Evolutionary conservation across 1,140 invertebrate species (phyloP).

Genomic region (Calosoma granatense): DNA sequence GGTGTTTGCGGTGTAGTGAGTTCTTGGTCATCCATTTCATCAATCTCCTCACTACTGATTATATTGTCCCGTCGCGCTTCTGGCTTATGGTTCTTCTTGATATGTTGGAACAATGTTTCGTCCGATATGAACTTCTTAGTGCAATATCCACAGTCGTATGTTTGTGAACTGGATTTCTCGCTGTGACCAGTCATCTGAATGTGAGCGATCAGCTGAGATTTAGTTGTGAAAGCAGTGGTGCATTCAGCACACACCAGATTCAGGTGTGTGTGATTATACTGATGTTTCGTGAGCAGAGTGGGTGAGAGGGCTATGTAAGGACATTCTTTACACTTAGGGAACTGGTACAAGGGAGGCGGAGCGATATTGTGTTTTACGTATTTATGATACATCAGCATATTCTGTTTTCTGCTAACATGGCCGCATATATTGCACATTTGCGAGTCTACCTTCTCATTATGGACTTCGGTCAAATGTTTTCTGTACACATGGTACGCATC

Average conservation of each 20-base stretch:
- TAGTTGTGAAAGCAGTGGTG: conserved; percentile 38
- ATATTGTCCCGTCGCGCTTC: conserved; percentile 48
- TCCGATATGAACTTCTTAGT: conserved; percentile 51
- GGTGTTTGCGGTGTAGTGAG: background rate
- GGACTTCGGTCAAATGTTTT: conserved; percentile 69
- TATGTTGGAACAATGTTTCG: conserved; percentile 53
- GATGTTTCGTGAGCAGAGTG: conserved; percentile 53
- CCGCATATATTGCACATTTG: conserved; percentile 78
- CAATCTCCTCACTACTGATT: conserved; percentile 44
- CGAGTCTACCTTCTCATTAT: conserved; percentile 68
- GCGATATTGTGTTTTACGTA: conserved; percentile 68
- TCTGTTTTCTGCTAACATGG: conserved; percentile 60
- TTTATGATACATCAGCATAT: conserved; percentile 68
- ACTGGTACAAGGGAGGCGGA: conserved; percentile 54
- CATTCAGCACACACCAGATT: conserved; percentile 41
- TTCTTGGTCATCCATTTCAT: conserved; percentile 34
- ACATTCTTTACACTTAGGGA: conserved; percentile 70
- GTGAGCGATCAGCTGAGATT: conserved; percentile 39
- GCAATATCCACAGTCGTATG: conserved; percentile 57
- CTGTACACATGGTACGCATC: conserved; percentile 65
- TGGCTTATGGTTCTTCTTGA: conserved; percentile 49
- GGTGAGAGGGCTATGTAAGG: conserved; percentile 62
- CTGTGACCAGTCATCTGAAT: conserved; percentile 45
- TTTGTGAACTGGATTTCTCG: conserved; percentile 34
- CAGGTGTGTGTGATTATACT: conserved; percentile 41